A percentile compares a stretch with the other conserved stretches of the same genome.
Evolutionary conservation across 2,797 vertebrate species (phyloP).

Genomic region (Phoxinus dragarum): DNA sequence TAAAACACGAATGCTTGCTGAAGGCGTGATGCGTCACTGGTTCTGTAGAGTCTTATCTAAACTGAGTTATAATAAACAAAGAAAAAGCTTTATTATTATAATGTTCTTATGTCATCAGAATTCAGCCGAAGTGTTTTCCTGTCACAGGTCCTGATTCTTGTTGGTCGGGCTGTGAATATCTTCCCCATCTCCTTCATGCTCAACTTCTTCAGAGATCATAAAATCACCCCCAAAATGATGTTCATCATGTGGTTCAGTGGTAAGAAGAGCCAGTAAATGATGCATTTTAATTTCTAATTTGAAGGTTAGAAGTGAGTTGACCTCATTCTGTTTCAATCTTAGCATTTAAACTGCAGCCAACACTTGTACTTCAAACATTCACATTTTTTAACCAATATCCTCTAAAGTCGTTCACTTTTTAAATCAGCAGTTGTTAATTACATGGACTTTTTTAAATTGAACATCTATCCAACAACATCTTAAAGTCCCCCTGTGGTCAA

Average conservation of each 20-base stretch:
- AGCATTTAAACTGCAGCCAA: background rate
- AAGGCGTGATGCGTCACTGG: background rate
- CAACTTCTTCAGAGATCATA: conserved; percentile 98
- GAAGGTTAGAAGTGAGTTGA: background rate
- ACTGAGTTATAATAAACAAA: background rate
- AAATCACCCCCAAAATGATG: conserved; percentile 99
- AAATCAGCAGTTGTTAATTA: background rate
- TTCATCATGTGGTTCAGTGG: conserved; percentile 99
- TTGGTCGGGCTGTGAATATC: conserved; percentile 95
- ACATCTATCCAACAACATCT: background rate
- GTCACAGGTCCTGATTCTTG: conserved; percentile 89
- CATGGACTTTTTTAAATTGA: background rate
- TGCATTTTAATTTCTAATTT: no score
- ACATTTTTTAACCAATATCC: no score
- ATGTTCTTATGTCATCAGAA: background rate
- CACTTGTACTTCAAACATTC: background rate
- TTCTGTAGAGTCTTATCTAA: background rate
- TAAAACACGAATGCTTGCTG: background rate
- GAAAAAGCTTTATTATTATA: background rate
- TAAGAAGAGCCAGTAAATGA: conserved; percentile 72
- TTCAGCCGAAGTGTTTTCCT: background rate
- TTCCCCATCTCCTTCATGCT: conserved; percentile 95
- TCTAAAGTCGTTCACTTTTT: background rate
- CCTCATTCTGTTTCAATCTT: background rate
- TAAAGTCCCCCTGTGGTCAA: no score